These are phyloP conservation scores for Callimorpha dominula DNA, from an alignment of 2,888 invertebrate genomes.

Conservation along the genomic window DNA sequence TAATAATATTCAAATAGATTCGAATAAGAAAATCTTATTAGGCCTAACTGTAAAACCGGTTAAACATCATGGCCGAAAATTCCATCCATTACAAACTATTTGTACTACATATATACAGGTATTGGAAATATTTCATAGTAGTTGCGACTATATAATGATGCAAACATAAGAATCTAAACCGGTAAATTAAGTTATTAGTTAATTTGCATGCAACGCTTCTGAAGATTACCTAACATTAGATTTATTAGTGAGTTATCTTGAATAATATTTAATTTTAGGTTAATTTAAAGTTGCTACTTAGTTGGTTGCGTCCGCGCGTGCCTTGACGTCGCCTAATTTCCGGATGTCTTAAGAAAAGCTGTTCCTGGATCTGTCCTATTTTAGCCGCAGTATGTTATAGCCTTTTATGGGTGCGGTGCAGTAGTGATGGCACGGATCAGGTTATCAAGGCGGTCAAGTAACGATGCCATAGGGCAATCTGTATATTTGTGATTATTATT, in stretches of 20 bases:
- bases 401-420: too few relatives aligned
- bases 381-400: too few relatives aligned
- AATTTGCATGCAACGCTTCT: neutral
- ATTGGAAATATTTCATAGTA: neutral
- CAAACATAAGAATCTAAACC: neutral
- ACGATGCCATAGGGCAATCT: too few relatives aligned
- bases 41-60: neutral
- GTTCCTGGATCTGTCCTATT: too few relatives aligned
- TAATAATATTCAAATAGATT: too few relatives aligned
- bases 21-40: too few relatives aligned
- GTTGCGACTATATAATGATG: neutral
- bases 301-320: too few relatives aligned
- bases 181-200: neutral
- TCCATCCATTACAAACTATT: neutral
- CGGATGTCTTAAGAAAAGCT: too few relatives aligned
- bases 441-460: too few relatives aligned
- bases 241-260: neutral
- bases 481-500: too few relatives aligned
- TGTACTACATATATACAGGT: neutral
- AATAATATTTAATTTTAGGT: neutral
- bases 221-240: neutral
- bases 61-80: neutral
- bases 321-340: too few relatives aligned
- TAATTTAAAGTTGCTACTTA: neutral
- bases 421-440: too few relatives aligned